A percentile compares a stretch with the other conserved stretches of the same genome.
These are phyloP conservation scores for human DNA, from an alignment of 2,113 vertebrate genomes.

Conservation along the genomic window DNA sequence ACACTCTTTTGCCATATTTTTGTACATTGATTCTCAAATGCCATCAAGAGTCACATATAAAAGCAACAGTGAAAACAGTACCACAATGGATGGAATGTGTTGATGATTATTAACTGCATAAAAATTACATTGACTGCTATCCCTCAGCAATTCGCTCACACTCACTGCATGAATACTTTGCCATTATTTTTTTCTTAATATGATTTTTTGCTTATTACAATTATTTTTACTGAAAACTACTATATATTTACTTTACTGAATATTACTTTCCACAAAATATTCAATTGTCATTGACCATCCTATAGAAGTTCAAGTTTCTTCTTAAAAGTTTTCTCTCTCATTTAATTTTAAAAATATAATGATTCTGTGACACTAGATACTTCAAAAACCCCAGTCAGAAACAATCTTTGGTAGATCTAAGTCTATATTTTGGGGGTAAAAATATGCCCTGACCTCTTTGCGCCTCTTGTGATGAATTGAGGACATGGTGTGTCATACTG, in stretches of 20 bases:
- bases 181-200: background rate
- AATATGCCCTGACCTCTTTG: constrained; percentile 47
- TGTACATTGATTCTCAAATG: background rate
- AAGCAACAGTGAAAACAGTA: background rate
- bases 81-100: background rate
- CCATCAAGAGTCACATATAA: background rate
- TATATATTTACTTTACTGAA: background rate
- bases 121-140: background rate
- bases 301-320: background rate
- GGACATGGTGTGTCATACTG: background rate
- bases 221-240: background rate
- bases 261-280: background rate
- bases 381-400: background rate
- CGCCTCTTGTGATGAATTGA: constrained; percentile 43
- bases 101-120: background rate
- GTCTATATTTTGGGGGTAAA: background rate
- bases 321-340: background rate
- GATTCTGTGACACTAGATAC: background rate
- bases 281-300: background rate
- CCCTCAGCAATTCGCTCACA: background rate
- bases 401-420: background rate
- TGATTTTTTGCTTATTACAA: background rate
- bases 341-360: background rate
- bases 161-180: background rate
- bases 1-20: background rate